Base-by-base conservation (phyloP, 2,888 invertebrate genomes). In the Eurytoma californica region DNA sequence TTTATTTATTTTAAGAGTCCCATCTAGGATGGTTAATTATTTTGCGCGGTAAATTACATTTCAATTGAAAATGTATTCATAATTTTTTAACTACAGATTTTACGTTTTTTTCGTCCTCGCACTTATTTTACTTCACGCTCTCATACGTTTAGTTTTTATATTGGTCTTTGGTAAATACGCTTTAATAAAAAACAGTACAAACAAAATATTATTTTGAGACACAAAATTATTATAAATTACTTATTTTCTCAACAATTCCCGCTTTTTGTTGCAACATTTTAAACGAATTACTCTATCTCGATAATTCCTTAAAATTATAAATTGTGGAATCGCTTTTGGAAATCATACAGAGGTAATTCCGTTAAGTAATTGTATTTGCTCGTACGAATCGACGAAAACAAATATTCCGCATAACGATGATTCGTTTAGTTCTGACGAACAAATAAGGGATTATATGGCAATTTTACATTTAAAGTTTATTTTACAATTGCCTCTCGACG, bases 401-500 rank as follows among this genome's bases (percentile, higher is more conserved):
- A 39, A 39, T 39, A 39, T 39, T 39, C 39, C 39, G 39, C 13
- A 3, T 24, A 60, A 60, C 24, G 28, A 28, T 20, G 47, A 47
- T 39, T 39, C 18, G 5, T 65, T 49, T 1, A 16, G 18, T 66
- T 49, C 24, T 14, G 30, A n/a, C 18, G 3, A 55, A 14, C 28
- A 7, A 53, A 30, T 3, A 61, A 30, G 18, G 28, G 13, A n/a
- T 55, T 30, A n/a, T 30, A 18, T 68, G 55, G 68, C 68, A 69
- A 58, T 39, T 69, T 18, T 18, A 39, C n/a, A 47, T 55, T 61
- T 57, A n/a, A 73, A 73, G 65, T 57, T 67, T 75, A 67, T n/a
- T 68, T 75, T 61, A 75, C 75, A 68, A 75, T 68, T 61, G 66
- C 75, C 61, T 75, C 55, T 55, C 24, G 13, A 67, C 61, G 3